Percentiles rank a stretch among this genome's conserved stretches.
Evolutionary conservation across 2,888 invertebrate species (phyloP).

Genomic region (Sisyra terminalis): DNA sequence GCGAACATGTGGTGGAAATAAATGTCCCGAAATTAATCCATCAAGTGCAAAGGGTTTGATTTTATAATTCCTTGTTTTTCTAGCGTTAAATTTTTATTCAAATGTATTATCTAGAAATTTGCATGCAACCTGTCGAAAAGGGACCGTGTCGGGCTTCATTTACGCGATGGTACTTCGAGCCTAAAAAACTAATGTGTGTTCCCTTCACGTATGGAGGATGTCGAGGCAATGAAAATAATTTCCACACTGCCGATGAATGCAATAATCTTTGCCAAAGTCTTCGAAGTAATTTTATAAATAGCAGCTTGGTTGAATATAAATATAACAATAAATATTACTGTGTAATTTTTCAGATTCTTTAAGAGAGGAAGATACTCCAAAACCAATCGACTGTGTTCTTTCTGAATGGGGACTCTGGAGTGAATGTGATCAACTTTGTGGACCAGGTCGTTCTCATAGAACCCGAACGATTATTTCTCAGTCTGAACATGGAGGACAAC

Average conservation of each 20-base stretch:
- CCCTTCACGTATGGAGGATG: constrained; percentile 83
- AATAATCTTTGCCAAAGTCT: constrained; percentile 47
- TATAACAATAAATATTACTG: no score
- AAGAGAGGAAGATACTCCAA: background rate
- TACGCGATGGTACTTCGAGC: constrained; percentile 75
- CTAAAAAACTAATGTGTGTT: constrained; percentile 56
- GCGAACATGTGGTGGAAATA: constrained; percentile 45
- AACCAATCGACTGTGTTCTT: constrained; percentile 47
- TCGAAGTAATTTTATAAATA: constrained; percentile 29
- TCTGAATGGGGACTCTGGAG: constrained; percentile 76
- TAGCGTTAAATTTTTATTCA: background rate
- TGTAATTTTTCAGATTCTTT: constrained; percentile 1
- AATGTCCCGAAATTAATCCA: constrained; percentile 55
- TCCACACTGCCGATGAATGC: constrained; percentile 66
- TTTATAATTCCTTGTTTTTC: constrained; percentile 4
- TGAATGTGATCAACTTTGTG: constrained; percentile 65
- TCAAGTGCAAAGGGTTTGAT: constrained; percentile 46
- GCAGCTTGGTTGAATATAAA: no score
- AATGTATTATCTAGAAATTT: constrained; percentile 51
- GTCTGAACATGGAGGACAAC: constrained; percentile 42
- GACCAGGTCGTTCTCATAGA: constrained; percentile 50
- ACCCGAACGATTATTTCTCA: constrained; percentile 42
- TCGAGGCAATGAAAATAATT: constrained; percentile 84
- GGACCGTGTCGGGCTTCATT: constrained; percentile 84
- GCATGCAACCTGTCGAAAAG: constrained; percentile 55